Base-by-base conservation (phyloP, 1,140 invertebrate species). In the Hesperophylax magnus region DNA sequence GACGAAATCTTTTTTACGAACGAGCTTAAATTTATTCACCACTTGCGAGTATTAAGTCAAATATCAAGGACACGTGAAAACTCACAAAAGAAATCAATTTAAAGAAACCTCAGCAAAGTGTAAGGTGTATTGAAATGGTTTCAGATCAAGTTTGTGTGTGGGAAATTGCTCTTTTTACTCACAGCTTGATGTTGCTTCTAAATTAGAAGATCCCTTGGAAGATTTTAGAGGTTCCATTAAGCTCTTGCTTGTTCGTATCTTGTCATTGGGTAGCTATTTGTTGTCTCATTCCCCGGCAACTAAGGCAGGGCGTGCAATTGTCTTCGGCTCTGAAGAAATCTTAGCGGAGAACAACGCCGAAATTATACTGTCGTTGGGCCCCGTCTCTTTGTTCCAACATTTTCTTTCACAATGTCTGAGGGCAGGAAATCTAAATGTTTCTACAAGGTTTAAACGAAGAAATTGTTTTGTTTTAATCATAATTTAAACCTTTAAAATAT, bases 241-340 rank as follows among this genome's bases (percentile, higher is more conserved):
- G 72, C 56, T 76, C 18, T 27, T 60, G 27, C 72, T 56, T 34
- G 27, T 34, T 31, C 72, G 24, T 76, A 76, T 76, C 72, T 76
- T 76, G 72, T 76, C 56, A 76, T 76, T 60, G 53, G 56, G 72
- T 72, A 72, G 24, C 31, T 34, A 67, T 67, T 72, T 72, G 69
- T 54, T 72, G 69, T 72, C 69, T 72, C 69, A 72, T 72, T 72
- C 22, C 69, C 27, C 15, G 27, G 69, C 69, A 72, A 72, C 69
- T 54, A 54, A 54, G 69, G 69, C 54, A 18, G 54, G 74, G 74
- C 31, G 78, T 72, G 69, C 78, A 72, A 79, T 79, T 79, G 78
- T 79, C 78, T 79, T 79, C 54, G 61, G 56, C 58, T 58, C 60
- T 4, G 77, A 67, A 31, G 65, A 56, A 67, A 69, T 58, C 60